Conservation (phyloP, 2,113 vertebrate species). For the Genyomyrus donnyi region DNA sequence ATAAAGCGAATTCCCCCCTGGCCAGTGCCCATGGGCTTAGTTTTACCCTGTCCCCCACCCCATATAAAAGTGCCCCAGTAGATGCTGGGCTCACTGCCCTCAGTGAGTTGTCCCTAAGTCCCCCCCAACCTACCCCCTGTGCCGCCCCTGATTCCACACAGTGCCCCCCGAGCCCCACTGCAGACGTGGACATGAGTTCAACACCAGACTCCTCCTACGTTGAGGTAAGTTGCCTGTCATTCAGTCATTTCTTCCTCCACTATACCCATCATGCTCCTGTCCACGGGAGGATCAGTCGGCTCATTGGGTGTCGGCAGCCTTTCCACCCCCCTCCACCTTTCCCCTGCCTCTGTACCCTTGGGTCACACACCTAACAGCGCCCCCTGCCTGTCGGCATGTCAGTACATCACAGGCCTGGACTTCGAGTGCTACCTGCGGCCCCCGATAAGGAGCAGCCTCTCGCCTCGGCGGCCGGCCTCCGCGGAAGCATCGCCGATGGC, state of each 20-base stretch:
- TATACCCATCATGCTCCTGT: neutral
- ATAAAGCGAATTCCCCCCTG: conserved; percentile 15
- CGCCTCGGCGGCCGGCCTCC: conserved; percentile 25
- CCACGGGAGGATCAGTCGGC: neutral
- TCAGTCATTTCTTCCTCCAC: neutral
- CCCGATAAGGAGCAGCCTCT: conserved; percentile 42
- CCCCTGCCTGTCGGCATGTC: neutral
- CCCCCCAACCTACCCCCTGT: conserved; percentile 8
- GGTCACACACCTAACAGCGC: neutral
- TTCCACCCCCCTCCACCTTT: neutral
- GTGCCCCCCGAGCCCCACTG: conserved; percentile 2
- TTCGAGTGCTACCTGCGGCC: conserved; percentile 61
- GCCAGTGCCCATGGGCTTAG: conserved; percentile 21
- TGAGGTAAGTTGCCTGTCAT: conserved; percentile 38
- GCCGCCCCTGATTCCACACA: neutral
- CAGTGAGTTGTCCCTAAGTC: conserved; percentile 5
- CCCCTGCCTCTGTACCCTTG: neutral
- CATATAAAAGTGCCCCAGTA: neutral
- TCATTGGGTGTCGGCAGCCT: neutral
- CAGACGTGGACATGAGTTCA: conserved; percentile 26
- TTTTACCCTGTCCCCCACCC: conserved; percentile 38
- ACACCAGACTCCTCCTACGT: conserved; percentile 33
- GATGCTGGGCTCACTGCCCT: neutral
- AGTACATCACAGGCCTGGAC: conserved; percentile 51
- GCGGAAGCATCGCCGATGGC: conserved; percentile 39